A percentile compares a stretch with the other conserved stretches of the same genome.
Conservation (phyloP, 2,888 invertebrate genomes). For the Protonemura montana region DNA sequence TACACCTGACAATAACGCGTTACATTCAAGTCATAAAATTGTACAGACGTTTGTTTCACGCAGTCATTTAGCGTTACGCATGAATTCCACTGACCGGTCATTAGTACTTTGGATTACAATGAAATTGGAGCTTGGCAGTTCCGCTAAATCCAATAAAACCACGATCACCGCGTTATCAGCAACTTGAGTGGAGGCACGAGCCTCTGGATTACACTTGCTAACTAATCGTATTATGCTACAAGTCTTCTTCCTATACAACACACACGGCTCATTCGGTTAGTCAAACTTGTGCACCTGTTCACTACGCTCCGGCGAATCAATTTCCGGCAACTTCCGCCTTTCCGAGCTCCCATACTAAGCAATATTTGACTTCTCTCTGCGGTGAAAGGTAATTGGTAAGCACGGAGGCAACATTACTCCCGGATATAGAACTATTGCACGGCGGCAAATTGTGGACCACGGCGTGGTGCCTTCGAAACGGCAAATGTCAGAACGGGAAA, state of each 20-base stretch:
- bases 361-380: neutral
- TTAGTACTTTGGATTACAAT: too few species aligned
- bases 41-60: neutral
- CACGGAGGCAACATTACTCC: neutral
- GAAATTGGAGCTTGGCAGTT: too few species aligned
- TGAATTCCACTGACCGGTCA: neutral
- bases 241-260: too few species aligned
- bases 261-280: neutral
- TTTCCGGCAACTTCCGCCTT: neutral
- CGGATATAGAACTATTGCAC: neutral
- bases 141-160: too few species aligned
- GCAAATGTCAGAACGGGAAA: neutral
- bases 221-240: too few species aligned
- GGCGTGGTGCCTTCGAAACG: neutral
- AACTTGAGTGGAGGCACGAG: too few species aligned
- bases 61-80: neutral
- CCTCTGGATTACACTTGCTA: too few species aligned
- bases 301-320: neutral
- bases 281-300: neutral
- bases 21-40: too few species aligned
- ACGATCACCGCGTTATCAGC: too few species aligned
- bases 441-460: neutral
- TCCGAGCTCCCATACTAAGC: neutral
- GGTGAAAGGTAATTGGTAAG: neutral
- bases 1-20: constrained; percentile 5